Evolutionary conservation across 2,113 vertebrate genomes (phyloP).

Genomic region (Cynoglossus semilaevis): DNA sequence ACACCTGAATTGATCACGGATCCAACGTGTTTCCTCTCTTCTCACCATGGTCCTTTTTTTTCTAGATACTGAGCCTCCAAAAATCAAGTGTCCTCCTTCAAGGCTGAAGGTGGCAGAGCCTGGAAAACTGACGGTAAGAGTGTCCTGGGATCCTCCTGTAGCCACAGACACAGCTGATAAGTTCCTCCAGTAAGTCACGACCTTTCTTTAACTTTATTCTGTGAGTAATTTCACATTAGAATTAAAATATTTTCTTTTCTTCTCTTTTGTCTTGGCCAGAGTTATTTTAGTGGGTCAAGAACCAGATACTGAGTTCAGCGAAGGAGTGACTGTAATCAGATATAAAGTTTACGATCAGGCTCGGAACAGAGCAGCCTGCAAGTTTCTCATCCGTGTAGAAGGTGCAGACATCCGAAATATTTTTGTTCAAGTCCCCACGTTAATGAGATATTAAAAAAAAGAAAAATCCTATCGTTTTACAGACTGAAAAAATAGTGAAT

Average conservation of each 20-base stretch:
- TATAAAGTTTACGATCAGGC: constrained; percentile 90
- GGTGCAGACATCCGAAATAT: constrained; percentile 70
- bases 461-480: too few species aligned
- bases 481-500: too few species aligned
- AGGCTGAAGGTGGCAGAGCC: constrained; percentile 88
- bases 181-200: constrained; percentile 77
- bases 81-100: constrained; percentile 88
- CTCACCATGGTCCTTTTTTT: constrained; percentile 19
- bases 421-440: neutral
- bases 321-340: constrained; percentile 85
- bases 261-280: constrained; percentile 62
- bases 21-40: constrained; percentile 7
- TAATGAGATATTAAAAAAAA: neutral
- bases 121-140: constrained; percentile 83
- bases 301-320: constrained; percentile 83
- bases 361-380: constrained; percentile 92
- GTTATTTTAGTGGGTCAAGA: constrained; percentile 82
- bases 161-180: constrained; percentile 90
- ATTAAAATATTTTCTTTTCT: neutral
- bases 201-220: neutral
- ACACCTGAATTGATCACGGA: too few species aligned
- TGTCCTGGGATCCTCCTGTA: constrained; percentile 87
- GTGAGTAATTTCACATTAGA: neutral
- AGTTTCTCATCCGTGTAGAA: constrained; percentile 88
- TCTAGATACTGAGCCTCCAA: constrained; percentile 91